phyloP scores from a whole-genome alignment of 1,140 invertebrate species.

The Drosophila pectinifera region DNA sequence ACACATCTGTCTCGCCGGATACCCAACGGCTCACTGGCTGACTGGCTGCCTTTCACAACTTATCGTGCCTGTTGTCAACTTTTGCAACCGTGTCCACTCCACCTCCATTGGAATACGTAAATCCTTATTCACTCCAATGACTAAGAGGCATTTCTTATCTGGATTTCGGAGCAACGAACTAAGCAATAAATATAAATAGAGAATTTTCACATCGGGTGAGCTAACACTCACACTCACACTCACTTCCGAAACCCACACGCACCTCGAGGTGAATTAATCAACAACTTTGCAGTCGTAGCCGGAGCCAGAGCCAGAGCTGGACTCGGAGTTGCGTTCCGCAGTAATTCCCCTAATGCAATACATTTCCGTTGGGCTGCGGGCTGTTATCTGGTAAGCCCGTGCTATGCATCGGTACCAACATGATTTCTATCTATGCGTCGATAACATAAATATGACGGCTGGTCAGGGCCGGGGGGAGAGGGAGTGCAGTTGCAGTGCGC shows the following conservation, averaged over 20 bases:
- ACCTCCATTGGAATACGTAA: constrained; percentile 27
- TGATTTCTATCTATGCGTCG: constrained; percentile 75
- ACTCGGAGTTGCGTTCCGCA: constrained; percentile 20
- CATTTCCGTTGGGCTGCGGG: constrained; percentile 76
- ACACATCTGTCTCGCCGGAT: constrained; percentile 33
- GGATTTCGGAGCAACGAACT: constrained; percentile 34
- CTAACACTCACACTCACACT: constrained; percentile 12
- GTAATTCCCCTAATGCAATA: constrained; percentile 79
- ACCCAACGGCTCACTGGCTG: constrained; percentile 4
- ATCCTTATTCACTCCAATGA: constrained; percentile 45
- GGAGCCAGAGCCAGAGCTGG: neutral
- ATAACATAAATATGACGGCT: constrained; percentile 80
- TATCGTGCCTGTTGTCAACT: constrained; percentile 27
- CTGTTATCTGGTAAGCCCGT: constrained; percentile 45
- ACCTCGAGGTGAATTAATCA: constrained; percentile 69
- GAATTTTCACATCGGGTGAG: constrained; percentile 41
- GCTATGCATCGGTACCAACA: constrained; percentile 62
- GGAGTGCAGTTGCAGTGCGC: constrained; percentile 71
- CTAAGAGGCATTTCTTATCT: constrained; percentile 55
- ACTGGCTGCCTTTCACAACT: constrained; percentile 31
- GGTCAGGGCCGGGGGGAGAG: constrained; percentile 15
- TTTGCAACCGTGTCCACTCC: constrained; percentile 46
- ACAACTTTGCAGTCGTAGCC: constrained; percentile 33
- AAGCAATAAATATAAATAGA: constrained; percentile 53
- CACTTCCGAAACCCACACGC: constrained; percentile 40